A percentile compares a stretch with the other conserved stretches of the same genome.
These are phyloP conservation scores for Amniataba percoides DNA, from an alignment of 2,797 vertebrate species.

Conservation along the genomic window DNA sequence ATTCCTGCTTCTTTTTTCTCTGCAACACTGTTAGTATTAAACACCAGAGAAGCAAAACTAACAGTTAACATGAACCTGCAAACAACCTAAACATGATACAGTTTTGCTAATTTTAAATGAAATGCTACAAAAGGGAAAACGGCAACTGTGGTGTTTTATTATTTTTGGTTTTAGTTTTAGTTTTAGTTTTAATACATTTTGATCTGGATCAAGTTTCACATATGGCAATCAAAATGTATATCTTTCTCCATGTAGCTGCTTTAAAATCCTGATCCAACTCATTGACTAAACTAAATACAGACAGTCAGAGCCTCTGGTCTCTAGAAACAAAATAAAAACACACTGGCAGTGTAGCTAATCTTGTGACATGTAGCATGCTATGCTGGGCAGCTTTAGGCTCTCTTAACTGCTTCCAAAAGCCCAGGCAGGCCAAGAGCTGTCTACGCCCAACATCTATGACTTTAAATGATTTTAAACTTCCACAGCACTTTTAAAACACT, in stretches of 20 bases:
- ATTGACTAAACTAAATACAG: constrained; percentile 52
- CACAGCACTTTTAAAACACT: constrained; percentile 25
- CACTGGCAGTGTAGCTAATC: constrained; percentile 61
- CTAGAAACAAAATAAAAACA: constrained; percentile 77
- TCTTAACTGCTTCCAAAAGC: constrained; percentile 55
- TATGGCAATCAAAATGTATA: background rate
- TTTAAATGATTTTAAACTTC: constrained; percentile 2
- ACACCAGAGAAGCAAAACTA: constrained; percentile 25
- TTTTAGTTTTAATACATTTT: background rate
- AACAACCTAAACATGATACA: background rate
- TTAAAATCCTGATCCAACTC: constrained; percentile 51
- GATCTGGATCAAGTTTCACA: constrained; percentile 5
- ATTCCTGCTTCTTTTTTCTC: constrained; percentile 42
- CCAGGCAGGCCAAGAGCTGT: constrained; percentile 16
- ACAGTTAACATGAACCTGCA: constrained; percentile 16
- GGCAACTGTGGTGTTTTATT: background rate
- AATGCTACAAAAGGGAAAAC: background rate
- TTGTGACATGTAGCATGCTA: constrained; percentile 79
- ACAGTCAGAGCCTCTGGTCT: constrained; percentile 70
- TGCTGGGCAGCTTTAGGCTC: constrained; percentile 70
- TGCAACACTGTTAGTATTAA: constrained; percentile 18
- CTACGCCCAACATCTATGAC: constrained; percentile 8
- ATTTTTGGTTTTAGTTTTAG: too few species aligned
- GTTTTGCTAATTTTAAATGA: background rate
- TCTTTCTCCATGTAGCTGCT: constrained; percentile 11